Percentiles rank a stretch among this genome's conserved stretches.
Evolutionary conservation across 2,113 vertebrate genomes (phyloP).

Genomic region (Felis catus): DNA sequence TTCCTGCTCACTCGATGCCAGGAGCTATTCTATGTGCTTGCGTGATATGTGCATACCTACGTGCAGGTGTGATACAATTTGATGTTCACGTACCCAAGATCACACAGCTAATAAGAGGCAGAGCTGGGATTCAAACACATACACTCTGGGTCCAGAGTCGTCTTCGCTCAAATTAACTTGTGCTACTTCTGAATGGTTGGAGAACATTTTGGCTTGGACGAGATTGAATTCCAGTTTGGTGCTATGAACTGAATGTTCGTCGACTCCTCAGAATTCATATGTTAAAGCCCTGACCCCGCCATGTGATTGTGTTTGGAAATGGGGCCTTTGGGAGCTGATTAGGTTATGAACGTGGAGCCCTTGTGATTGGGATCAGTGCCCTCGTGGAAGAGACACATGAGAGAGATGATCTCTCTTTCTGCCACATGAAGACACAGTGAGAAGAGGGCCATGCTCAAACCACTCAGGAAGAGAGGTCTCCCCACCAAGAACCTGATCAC

Average conservation of each 20-base stretch:
- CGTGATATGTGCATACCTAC: no score
- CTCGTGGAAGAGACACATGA: not conserved
- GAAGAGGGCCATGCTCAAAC: not conserved
- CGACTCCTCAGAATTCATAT: not conserved
- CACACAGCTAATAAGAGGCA: not conserved
- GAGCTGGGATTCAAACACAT: not conserved
- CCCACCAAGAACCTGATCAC: not conserved
- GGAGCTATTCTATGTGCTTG: not conserved
- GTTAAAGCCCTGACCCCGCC: not conserved
- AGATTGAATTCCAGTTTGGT: not conserved
- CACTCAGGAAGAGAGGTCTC: not conserved
- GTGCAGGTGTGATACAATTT: not conserved
- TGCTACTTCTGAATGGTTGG: not conserved
- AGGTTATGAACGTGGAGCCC: not conserved
- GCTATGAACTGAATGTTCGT: not conserved
- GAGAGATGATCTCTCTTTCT: not conserved
- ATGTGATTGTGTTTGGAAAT: not conserved
- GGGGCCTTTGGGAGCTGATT: not conserved
- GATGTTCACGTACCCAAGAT: not conserved
- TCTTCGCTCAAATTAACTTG: not conserved
- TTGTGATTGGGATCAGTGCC: not conserved
- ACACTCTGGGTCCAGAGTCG: not conserved
- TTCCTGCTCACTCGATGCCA: not conserved
- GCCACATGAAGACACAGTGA: not conserved
- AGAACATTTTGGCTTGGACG: not conserved